These are phyloP conservation scores for Argopecten irradians DNA, from an alignment of 1,140 invertebrate genomes.

Conservation along the genomic window DNA sequence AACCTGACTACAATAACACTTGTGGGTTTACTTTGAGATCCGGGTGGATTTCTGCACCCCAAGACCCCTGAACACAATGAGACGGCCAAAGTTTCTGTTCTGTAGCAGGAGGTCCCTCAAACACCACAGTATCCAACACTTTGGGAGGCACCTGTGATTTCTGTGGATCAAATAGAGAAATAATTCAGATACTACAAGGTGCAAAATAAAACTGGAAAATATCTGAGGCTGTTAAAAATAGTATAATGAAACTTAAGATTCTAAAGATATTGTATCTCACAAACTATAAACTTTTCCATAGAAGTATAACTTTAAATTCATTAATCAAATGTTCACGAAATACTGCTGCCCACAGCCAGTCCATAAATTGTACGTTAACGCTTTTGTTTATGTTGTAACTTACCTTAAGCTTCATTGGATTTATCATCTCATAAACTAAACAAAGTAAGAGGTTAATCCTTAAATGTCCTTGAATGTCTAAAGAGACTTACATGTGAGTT, in stretches of 20 bases:
- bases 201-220: neutral
- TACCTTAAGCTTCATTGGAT: too few relatives aligned
- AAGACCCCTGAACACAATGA: conserved; percentile 96
- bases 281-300: too few relatives aligned
- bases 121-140: conserved; percentile 93
- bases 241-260: neutral
- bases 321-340: too few relatives aligned
- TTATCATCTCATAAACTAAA: neutral
- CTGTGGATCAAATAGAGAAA: conserved; percentile 61
- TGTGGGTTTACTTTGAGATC: conserved; percentile 86
- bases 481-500: conserved; percentile 35
- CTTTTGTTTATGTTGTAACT: too few relatives aligned
- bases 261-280: too few relatives aligned
- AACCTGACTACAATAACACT: neutral
- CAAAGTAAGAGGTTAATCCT: neutral
- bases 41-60: conserved; percentile 95
- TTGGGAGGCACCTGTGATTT: conserved; percentile 83
- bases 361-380: too few relatives aligned
- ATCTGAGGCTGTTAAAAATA: neutral
- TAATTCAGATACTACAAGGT: neutral
- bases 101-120: conserved; percentile 76
- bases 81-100: conserved; percentile 90
- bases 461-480: neutral
- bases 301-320: too few relatives aligned
- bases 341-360: too few relatives aligned